Base-by-base conservation (phyloP, 2,113 vertebrate genomes). In the Scolopax mira region DNA sequence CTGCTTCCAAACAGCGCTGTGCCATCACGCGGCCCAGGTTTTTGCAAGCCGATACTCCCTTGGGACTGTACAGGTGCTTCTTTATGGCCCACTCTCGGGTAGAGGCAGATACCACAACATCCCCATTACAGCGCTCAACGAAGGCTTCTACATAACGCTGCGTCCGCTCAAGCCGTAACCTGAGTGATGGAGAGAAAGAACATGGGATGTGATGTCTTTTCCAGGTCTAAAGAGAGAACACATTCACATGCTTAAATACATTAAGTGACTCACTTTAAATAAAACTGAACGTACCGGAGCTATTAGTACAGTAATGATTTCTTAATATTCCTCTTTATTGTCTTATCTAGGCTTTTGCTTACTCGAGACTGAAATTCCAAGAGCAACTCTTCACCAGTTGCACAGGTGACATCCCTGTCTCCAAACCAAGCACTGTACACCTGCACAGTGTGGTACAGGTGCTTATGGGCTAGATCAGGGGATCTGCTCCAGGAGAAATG, bases 51-150 rank as follows among this genome's bases (percentile, higher is more conserved):
- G 98, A 91, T 51, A 98, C 98, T 1, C 98, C 98, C 31, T 35
- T 96, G 16, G 99, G 99, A 57, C 98, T 98, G 35, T 98, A 91
- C 17, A 99, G 97, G 92, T 99, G 98, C 86, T 95, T 98, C 84
- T 99, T 99, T 94, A 99, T 71, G 5, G 99, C 98, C 99, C 99
- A 99, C 89, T 99, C 99, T 17, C 95, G 98, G 17, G 99, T 99
- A 5, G 99, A 99, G 54, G 99, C 99, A 7, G 98, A 98, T 21
- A 99, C 94, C 71, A 99, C 98, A 13, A 98, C 97, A 33, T 96
- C 96, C 65, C 98, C 97, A 1, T 97, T 98, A 5, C 12, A 51
- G 42, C 97, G 97, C 66, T 98, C 98, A 6, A 99, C 98, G 1
- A 98, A 91, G 0, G 98, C 99, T 13, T 98, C 98, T 31, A 99